Evolutionary conservation across 2,888 invertebrate genomes (phyloP), one percentile per base, ranked within the genome.

Genomic region (Tetanocera ferruginea): DNA sequence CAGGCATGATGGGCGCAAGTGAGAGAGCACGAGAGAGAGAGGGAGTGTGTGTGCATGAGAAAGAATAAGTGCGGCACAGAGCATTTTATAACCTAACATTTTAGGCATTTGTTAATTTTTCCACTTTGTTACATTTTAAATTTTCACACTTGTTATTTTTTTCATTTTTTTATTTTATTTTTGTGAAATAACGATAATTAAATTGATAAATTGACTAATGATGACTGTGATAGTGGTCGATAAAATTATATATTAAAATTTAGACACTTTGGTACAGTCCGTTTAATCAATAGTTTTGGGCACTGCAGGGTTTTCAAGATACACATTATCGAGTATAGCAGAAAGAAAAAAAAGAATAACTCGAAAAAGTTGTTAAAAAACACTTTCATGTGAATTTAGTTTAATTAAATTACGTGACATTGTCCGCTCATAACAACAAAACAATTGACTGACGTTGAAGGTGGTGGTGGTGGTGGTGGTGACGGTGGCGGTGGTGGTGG

Each of bases 371-470:
- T 19, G 28, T 37, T 23, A n/a, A 31, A 28, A n/a, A 31, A 28
- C 28, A n/a, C 51, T 19, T 31, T 51, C 25, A 52, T 55, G 51
- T 31, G 31, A 70, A 5, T 49, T 52, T 51, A 34, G n/a, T 64
- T 34, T 75, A 75, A 75, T 75, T 67, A 51, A 66, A 67, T 75
- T 75, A 67, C 52, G 55, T 55, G 52, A 66, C 67, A 34, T 52
- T 55, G 69, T 25, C 49, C 8, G 55, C 34, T 66, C 31, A 43
- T 28, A 62, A 74, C 28, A 28, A 74, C 62, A 74, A 49, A 34
- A 64, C 49, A 62, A 37, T 37, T 23, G 37, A 11, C n/a, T 23
- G 37, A 11, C n/a, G 51, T 19, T 34, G 66, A 14, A 28, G 25
- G 19, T 37, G 37, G 3, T 34, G 5, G 55, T 31, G 55, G 28